These are phyloP conservation scores for Solenopsis invicta DNA, from an alignment of 1,140 invertebrate species.

Conservation along the genomic window DNA sequence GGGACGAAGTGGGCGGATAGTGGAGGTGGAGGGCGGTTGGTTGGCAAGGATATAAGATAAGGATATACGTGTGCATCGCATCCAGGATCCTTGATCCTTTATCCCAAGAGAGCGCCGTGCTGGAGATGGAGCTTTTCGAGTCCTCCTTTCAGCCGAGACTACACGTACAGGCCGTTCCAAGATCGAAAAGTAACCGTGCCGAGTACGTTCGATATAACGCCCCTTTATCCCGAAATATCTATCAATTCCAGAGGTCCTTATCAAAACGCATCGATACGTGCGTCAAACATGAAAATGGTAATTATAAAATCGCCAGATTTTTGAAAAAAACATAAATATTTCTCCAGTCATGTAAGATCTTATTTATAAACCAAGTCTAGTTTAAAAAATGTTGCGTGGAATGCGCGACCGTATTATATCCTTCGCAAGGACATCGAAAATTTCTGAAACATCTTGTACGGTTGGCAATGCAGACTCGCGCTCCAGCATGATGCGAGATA, in stretches of 20 bases:
- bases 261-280: neutral
- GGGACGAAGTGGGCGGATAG: slow-evolving; percentile 64
- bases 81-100: slow-evolving; percentile 84
- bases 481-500: slow-evolving; percentile 81
- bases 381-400: neutral
- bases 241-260: neutral
- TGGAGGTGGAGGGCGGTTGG: slow-evolving; percentile 63
- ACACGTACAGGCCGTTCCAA: slow-evolving; percentile 72
- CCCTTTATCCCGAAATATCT: neutral
- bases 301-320: neutral
- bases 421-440: slow-evolving; percentile 16
- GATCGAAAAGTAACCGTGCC: neutral
- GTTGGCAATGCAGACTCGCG: slow-evolving; percentile 67
- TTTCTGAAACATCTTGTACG: slow-evolving; percentile 76
- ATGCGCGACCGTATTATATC: neutral
- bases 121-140: slow-evolving; percentile 79
- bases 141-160: slow-evolving; percentile 80
- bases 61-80: slow-evolving; percentile 84
- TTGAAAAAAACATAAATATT: neutral
- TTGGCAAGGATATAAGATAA: slow-evolving; percentile 83
- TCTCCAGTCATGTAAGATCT: neutral
- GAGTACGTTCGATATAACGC: neutral
- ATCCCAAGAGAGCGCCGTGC: slow-evolving; percentile 82
- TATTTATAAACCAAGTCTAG: neutral
- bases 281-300: neutral